Conservation (phyloP, 2,888 invertebrate species). For the Xanthia icteritia region DNA sequence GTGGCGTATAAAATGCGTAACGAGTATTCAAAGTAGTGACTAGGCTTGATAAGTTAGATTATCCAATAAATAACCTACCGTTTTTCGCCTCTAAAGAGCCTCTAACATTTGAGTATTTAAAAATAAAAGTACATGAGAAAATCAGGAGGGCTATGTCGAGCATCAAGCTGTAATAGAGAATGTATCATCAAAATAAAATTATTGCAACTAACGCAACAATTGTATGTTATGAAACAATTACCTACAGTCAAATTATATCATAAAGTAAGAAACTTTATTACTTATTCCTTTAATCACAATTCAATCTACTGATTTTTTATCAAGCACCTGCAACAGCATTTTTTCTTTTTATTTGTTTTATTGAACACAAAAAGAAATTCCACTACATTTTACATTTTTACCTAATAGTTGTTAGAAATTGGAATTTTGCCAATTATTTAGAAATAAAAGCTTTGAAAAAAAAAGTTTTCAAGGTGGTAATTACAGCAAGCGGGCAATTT, state of each 20-base stretch:
- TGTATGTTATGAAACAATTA: conserved; percentile 7
- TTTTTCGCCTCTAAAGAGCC: neutral
- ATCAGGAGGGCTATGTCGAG: conserved; percentile 31
- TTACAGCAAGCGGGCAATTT: conserved; percentile 17
- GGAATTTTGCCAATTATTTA: conserved; percentile 39
- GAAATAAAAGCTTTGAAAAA: neutral
- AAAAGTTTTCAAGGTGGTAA: conserved; percentile 7
- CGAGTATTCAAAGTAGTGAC: conserved; percentile 1
- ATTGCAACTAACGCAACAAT: conserved; percentile 9
- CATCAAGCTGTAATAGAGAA: conserved; percentile 6
- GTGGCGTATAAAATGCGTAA: conserved; percentile 20
- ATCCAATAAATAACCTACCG: neutral
- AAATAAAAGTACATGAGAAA: neutral
- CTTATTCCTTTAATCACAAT: conserved; percentile 6
- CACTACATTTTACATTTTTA: conserved; percentile 26
- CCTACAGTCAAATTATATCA: conserved; percentile 14
- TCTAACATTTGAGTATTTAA: neutral
- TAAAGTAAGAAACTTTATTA: conserved; percentile 12
- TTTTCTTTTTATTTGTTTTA: conserved; percentile 17
- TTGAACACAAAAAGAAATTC: conserved; percentile 15
- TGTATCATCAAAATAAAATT: conserved; percentile 6
- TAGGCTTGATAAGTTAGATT: conserved; percentile 4
- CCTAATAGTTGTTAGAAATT: conserved; percentile 32
- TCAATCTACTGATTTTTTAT: conserved; percentile 11
- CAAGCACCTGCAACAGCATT: conserved; percentile 3